These are phyloP conservation scores for Apogon talboti DNA, from an alignment of 2,797 vertebrate genomes.

Conservation along the genomic window DNA sequence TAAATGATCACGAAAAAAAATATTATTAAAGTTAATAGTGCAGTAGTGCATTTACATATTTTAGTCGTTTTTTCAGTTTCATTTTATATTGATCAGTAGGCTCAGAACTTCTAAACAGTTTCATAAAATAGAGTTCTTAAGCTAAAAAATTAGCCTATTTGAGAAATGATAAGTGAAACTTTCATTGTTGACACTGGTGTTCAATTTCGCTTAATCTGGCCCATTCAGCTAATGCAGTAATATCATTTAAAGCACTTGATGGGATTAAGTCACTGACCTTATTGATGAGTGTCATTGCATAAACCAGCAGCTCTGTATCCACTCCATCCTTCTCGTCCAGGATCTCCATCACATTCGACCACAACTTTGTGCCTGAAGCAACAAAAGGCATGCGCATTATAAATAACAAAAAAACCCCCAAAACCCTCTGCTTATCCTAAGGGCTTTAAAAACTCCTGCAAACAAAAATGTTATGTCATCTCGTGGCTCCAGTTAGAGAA, in stretches of 20 bases:
- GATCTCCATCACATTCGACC: conserved; percentile 96
- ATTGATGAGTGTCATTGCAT: conserved; percentile 95
- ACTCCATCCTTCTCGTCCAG: conserved; percentile 97
- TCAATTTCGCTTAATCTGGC: no score
- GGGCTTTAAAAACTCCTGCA: neutral
- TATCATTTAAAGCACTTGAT: neutral
- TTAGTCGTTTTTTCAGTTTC: no score
- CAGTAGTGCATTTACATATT: no score
- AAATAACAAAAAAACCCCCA: conserved; percentile 11
- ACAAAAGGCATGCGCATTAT: conserved; percentile 17
- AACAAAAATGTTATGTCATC: conserved; percentile 22
- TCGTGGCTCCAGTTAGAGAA: conserved; percentile 5
- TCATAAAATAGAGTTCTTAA: no score
- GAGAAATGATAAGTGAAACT: no score
- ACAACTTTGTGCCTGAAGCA: conserved; percentile 86
- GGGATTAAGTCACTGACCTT: conserved; percentile 84
- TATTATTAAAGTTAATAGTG: no score
- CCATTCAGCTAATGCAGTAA: neutral
- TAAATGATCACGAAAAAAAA: no score
- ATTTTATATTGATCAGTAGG: no score
- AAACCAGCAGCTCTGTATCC: conserved; percentile 95
- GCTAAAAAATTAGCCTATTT: no score
- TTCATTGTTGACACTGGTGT: no score
- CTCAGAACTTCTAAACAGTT: no score
- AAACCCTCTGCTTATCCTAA: conserved; percentile 7